Conservation (phyloP, 2,888 invertebrate species). For the Cerastis rubricosa region DNA sequence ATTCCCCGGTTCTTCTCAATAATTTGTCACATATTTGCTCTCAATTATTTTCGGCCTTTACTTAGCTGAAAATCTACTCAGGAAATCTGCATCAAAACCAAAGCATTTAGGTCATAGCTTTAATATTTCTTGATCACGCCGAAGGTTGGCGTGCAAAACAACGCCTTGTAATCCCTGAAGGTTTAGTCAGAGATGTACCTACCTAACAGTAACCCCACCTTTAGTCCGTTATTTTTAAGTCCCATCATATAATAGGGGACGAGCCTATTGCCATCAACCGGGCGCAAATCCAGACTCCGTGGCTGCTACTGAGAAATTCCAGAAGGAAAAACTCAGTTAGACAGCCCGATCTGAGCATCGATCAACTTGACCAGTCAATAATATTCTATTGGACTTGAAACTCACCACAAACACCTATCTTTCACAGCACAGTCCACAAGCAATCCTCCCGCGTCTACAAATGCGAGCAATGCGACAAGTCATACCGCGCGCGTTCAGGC, state of each 20-base stretch:
- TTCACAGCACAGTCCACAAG: slow-evolving; percentile 74
- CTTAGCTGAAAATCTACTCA: background rate
- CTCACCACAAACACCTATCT: background rate
- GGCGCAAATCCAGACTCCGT: background rate
- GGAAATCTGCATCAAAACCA: background rate
- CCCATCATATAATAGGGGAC: background rate
- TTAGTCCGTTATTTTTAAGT: background rate
- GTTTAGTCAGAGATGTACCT: too few relatives aligned
- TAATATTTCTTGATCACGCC: too few relatives aligned
- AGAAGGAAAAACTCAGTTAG: background rate
- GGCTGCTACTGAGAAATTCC: background rate
- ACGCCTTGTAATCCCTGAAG: too few relatives aligned
- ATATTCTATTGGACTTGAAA: background rate
- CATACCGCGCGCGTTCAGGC: slow-evolving; percentile 74
- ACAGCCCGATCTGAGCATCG: background rate
- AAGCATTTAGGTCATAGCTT: too few relatives aligned
- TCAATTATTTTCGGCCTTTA: background rate
- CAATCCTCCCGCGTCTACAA: slow-evolving; percentile 71
- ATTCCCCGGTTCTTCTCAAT: background rate
- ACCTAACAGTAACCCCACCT: too few relatives aligned
- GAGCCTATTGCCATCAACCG: background rate
- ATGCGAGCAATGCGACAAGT: slow-evolving; percentile 73
- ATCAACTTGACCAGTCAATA: background rate
- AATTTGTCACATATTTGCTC: background rate
- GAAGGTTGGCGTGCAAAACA: too few relatives aligned